Base-by-base conservation (phyloP, 2,888 invertebrate genomes). In the Macrosiphum euphorbiae region DNA sequence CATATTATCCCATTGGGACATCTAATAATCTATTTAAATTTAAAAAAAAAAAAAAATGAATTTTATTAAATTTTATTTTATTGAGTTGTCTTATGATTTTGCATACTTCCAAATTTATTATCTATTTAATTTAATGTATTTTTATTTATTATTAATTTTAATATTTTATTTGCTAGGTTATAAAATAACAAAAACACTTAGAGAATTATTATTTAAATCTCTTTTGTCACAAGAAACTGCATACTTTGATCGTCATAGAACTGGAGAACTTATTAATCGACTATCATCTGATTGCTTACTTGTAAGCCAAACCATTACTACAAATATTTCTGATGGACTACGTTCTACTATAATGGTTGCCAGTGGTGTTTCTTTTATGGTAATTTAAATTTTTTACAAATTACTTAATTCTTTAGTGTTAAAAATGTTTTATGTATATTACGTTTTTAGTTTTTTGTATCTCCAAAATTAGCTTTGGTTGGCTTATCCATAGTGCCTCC, bases 321-420 rank as follows among this genome's bases (percentile, higher is more conserved):
- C 97, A 95, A 99, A 99, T 96, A 97, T 99, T 94, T 99, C 99
- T 4, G 99, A 99, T 96, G 99, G 99, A 0, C 96, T 99, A 47
- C 96, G 99, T 89, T 98, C 99, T 0, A 95, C 97, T 5, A 97
- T 98, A 94, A 98, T 99, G 97, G 98, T 98, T 20, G 96, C 97
- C 52, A 98, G 98, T 87, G 99, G 99, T 0, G 97, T 98, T 78
- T 97, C 98, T 52, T 99, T 99, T 98, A 99, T 99, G 99, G 98
- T 98, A 90, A 84, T 61, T 50, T 85, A 20, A 55, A n/a, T 85
- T 67, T 41, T 58, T 90, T 86, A 52, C 10, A 47, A 50, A n/a
- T 2, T 89, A 55, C 3, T 41, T 20, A 35, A 78, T 41, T 67
- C 8, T 41, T 35, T 35, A 35, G 4, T 90, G 28, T 61, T 58